Percentiles rank a stretch among this genome's conserved stretches.
These are phyloP conservation scores for Sebastes baramenuke DNA, from an alignment of 2,797 vertebrate species.

Conservation along the genomic window DNA sequence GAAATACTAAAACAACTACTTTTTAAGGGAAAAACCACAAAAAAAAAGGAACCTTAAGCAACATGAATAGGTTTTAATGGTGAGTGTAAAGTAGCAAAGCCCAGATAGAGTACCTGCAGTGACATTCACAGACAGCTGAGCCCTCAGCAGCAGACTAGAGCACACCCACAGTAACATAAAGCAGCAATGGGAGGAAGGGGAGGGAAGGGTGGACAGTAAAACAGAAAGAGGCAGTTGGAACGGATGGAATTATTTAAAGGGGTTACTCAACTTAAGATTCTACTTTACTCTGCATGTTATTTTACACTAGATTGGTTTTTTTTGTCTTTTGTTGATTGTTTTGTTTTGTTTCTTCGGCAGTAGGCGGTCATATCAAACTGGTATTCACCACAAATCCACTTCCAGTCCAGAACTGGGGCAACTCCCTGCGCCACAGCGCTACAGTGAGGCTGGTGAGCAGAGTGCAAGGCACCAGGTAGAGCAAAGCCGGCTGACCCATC, in stretches of 20 bases:
- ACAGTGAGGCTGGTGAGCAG: slow-evolving; percentile 90
- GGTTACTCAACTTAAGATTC: slow-evolving; percentile 93
- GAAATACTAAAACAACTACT: background rate
- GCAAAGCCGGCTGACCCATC: slow-evolving; percentile 93
- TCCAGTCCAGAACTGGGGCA: slow-evolving; percentile 95
- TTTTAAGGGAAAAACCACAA: background rate
- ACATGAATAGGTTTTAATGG: slow-evolving; percentile 38
- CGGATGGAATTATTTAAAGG: slow-evolving; percentile 64
- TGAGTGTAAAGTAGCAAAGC: slow-evolving; percentile 40
- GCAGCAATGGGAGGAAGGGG: slow-evolving; percentile 39
- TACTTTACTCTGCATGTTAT: slow-evolving; percentile 83
- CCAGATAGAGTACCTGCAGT: slow-evolving; percentile 67
- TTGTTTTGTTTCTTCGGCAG: slow-evolving; percentile 68
- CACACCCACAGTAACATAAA: slow-evolving; percentile 72
- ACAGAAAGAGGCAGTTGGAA: slow-evolving; percentile 66
- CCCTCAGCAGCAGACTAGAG: slow-evolving; percentile 70
- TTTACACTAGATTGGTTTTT: slow-evolving; percentile 73
- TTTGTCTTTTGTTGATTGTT: slow-evolving; percentile 5
- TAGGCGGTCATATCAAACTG: slow-evolving; percentile 94
- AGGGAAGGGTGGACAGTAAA: slow-evolving; percentile 51
- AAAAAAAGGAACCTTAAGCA: slow-evolving; percentile 14
- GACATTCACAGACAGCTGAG: slow-evolving; percentile 73
- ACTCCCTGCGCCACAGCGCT: slow-evolving; percentile 93
- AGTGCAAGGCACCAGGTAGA: slow-evolving; percentile 97
- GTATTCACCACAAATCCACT: slow-evolving; percentile 99